These are phyloP conservation scores for Eurytoma adleriae DNA, from an alignment of 2,888 invertebrate genomes.

Conservation along the genomic window DNA sequence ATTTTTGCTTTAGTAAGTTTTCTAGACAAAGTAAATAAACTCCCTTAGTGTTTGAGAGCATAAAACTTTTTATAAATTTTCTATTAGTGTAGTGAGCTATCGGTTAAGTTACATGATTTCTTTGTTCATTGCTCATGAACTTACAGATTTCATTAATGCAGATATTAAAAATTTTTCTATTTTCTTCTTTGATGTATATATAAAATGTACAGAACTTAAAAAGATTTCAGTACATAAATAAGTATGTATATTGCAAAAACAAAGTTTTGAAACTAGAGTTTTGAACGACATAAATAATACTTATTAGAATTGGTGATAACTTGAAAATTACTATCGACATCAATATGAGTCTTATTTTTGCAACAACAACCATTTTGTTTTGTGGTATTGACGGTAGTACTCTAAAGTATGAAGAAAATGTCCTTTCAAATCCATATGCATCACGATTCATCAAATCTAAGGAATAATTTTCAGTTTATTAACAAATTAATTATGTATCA, in stretches of 20 bases:
- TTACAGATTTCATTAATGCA: conserved; percentile 43
- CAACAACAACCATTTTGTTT: conserved; percentile 49
- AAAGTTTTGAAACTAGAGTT: conserved; percentile 48
- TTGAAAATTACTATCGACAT: conserved; percentile 56
- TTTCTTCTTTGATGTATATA: conserved; percentile 35
- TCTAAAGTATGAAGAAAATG: conserved; percentile 38
- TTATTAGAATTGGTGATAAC: conserved; percentile 49
- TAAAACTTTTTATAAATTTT: conserved; percentile 38
- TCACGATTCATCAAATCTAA: conserved; percentile 41
- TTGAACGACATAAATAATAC: conserved; percentile 56
- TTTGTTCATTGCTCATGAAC: conserved; percentile 48
- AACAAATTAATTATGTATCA: conserved; percentile 4
- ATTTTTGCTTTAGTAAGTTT: conserved; percentile 40
- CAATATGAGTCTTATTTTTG: conserved; percentile 57
- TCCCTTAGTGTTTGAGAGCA: conserved; percentile 42
- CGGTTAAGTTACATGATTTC: conserved; percentile 36
- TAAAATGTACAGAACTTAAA: conserved; percentile 52
- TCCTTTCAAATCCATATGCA: conserved; percentile 57
- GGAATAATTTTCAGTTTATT: conserved; percentile 23
- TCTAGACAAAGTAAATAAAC: conserved; percentile 40
- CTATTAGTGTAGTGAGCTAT: conserved; percentile 38
- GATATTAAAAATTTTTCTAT: conserved; percentile 40
- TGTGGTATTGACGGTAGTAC: conserved; percentile 50
- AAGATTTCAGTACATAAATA: conserved; percentile 33
- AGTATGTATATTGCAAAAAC: conserved; percentile 44